Percentiles rank a stretch among this genome's conserved stretches.
Conservation (phyloP, 2,113 vertebrate genomes). For the Oncorhynchus clarkii region DNA sequence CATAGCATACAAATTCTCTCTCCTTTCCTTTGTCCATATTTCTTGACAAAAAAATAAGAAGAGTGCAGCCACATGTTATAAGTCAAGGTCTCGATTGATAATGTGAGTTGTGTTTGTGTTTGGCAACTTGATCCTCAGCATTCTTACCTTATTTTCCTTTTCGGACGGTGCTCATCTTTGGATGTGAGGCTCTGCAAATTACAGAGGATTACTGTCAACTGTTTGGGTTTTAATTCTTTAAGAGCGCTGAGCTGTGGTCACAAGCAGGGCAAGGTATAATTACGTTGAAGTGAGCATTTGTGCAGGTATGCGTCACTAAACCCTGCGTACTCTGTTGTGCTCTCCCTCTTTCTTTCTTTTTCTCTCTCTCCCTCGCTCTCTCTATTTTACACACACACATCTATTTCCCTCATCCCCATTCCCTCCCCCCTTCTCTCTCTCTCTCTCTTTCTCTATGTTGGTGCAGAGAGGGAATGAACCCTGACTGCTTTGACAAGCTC, state of each 20-base stretch:
- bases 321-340: slow-evolving; percentile 38
- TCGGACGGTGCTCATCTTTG: slow-evolving; percentile 32
- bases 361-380: background rate
- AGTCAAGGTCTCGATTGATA: slow-evolving; percentile 1
- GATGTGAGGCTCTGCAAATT: slow-evolving; percentile 47
- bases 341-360: slow-evolving; percentile 13
- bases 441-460: background rate
- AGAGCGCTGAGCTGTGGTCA: slow-evolving; percentile 74
- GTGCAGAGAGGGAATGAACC: slow-evolving; percentile 51
- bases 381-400: background rate
- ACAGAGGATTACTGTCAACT: slow-evolving; percentile 55
- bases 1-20: background rate
- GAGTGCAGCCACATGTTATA: background rate
- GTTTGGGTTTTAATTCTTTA: slow-evolving; percentile 40
- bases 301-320: slow-evolving; percentile 51
- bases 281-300: slow-evolving; percentile 72
- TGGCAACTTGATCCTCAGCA: slow-evolving; percentile 40
- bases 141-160: background rate
- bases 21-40: background rate
- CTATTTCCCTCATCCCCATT: background rate
- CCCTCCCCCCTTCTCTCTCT: background rate
- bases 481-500: slow-evolving; percentile 64
- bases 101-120: slow-evolving; percentile 5
- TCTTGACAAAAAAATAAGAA: background rate
- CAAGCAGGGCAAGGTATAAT: slow-evolving; percentile 77